Conservation (phyloP, 2,113 vertebrate species). For the Petrocephalus zakoni region DNA sequence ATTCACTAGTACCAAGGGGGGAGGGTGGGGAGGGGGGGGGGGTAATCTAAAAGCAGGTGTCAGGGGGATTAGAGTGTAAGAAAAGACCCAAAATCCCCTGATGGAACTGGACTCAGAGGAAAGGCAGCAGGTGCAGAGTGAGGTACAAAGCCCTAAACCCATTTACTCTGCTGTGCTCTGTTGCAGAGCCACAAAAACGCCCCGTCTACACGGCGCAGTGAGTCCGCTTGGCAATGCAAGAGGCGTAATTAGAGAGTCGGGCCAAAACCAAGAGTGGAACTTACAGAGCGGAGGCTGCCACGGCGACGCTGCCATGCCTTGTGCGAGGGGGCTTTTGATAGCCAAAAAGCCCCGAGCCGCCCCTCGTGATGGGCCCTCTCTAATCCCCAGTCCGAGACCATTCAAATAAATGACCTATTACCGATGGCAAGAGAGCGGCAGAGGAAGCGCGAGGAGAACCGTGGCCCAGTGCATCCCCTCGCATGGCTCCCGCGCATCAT, state of each 20-base stretch:
- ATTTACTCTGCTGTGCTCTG: constrained; percentile 24
- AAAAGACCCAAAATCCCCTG: constrained; percentile 58
- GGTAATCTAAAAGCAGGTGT: constrained; percentile 61
- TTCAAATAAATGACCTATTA: constrained; percentile 36
- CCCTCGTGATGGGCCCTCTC: constrained; percentile 39
- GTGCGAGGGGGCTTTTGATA: constrained; percentile 57
- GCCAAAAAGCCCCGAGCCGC: constrained; percentile 49
- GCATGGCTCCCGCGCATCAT: background rate
- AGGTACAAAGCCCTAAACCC: constrained; percentile 17
- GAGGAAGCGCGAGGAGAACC: constrained; percentile 30
- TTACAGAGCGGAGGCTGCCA: constrained; percentile 47
- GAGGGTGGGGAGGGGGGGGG: background rate
- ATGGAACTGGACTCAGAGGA: constrained; percentile 54
- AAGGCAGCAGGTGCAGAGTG: constrained; percentile 55
- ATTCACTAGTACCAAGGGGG: constrained; percentile 10
- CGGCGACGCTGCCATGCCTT: constrained; percentile 48
- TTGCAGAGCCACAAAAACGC: constrained; percentile 13
- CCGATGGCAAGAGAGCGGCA: background rate
- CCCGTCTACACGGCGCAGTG: constrained; percentile 23
- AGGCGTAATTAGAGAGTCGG: constrained; percentile 32
- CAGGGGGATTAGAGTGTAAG: constrained; percentile 57
- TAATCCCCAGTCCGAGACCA: constrained; percentile 32
- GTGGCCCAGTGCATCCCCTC: background rate
- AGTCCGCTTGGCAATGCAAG: constrained; percentile 21
- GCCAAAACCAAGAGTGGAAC: constrained; percentile 27